phyloP scores from a whole-genome alignment of 2,797 vertebrate species.

The Cuniculus paca region DNA sequence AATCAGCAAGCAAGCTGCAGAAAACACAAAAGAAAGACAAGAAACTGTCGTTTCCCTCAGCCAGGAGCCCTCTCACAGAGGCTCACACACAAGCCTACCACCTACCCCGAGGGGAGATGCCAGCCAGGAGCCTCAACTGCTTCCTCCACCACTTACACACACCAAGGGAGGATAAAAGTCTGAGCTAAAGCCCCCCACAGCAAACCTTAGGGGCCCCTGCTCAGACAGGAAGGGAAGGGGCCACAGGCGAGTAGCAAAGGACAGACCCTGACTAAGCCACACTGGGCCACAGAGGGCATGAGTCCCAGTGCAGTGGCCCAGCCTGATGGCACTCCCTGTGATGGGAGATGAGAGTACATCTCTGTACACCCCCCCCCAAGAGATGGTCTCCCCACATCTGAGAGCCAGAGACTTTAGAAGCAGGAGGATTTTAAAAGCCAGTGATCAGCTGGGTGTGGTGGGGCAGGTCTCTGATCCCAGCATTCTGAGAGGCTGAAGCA shows the following conservation, averaged over 20 bases:
- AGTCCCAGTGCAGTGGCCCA: neutral
- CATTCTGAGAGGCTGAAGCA: neutral
- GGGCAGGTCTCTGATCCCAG: neutral
- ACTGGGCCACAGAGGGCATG: neutral
- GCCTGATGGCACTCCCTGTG: accelerated
- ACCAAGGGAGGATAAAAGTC: neutral
- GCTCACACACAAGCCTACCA: neutral
- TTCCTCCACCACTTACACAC: accelerated
- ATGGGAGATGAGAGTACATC: neutral
- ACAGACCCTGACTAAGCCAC: neutral
- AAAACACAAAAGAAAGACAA: neutral
- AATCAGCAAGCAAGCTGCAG: no score
- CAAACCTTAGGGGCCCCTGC: neutral
- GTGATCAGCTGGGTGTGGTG: neutral
- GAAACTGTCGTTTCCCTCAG: neutral
- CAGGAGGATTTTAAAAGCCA: neutral
- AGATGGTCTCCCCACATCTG: neutral
- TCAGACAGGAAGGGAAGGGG: neutral
- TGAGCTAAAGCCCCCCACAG: neutral
- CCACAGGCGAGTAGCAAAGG: neutral
- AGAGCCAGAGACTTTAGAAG: neutral
- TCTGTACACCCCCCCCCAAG: neutral
- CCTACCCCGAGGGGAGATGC: neutral
- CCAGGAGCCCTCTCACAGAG: neutral
- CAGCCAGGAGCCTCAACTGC: neutral